These are phyloP conservation scores for Pseudomyrmex pallidus DNA, from an alignment of 1,140 invertebrate genomes.

Conservation along the genomic window DNA sequence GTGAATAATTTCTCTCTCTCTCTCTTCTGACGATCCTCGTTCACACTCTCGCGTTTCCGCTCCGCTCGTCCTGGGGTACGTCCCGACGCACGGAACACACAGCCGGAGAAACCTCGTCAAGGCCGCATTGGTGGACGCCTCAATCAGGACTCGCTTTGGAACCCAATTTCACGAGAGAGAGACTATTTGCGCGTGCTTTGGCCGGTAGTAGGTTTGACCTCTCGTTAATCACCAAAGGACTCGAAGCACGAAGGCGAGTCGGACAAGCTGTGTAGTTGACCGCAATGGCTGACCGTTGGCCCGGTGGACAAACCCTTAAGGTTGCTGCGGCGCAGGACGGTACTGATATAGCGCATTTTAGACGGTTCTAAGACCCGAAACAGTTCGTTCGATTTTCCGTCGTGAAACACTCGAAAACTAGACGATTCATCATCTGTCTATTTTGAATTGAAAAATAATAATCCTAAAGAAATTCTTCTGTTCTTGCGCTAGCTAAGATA, in stretches of 20 bases:
- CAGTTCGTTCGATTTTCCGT: background rate
- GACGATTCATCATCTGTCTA: background rate
- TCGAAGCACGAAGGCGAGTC: slow-evolving; percentile 78
- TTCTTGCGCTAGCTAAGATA: background rate
- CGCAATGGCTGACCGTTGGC: slow-evolving; percentile 79
- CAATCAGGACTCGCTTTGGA: slow-evolving; percentile 81
- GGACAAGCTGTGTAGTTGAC: slow-evolving; percentile 83
- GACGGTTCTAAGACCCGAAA: background rate
- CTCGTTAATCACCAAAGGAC: slow-evolving; percentile 85
- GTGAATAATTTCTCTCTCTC: background rate
- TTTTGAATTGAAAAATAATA: background rate
- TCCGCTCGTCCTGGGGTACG: slow-evolving; percentile 34
- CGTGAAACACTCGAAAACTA: background rate
- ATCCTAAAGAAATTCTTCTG: background rate
- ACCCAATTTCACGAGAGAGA: slow-evolving; percentile 79
- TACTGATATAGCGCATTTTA: slow-evolving; percentile 10
- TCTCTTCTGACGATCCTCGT: slow-evolving; percentile 15
- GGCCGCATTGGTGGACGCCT: slow-evolving; percentile 75
- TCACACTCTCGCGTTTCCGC: slow-evolving; percentile 58
- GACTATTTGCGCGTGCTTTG: slow-evolving; percentile 79
- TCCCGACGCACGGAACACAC: slow-evolving; percentile 53
- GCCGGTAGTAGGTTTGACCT: slow-evolving; percentile 80
- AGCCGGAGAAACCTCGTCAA: slow-evolving; percentile 66
- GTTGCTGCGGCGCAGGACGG: slow-evolving; percentile 48
- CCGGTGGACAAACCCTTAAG: slow-evolving; percentile 76